Conservation (phyloP, 2,113 vertebrate genomes). For the Bos taurus region DNA sequence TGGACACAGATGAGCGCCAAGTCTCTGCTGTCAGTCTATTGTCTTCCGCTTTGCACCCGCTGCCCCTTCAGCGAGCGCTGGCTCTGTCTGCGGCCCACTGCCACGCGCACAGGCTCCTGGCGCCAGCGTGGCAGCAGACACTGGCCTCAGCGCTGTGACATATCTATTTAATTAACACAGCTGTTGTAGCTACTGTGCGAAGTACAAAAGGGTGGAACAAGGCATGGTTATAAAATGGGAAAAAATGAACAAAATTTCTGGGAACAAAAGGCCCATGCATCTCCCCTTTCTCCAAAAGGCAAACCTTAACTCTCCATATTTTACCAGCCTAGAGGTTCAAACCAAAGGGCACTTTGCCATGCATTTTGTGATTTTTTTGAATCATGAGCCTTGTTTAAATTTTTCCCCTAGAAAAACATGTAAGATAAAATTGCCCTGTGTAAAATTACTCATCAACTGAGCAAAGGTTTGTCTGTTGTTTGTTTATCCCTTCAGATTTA, state of each 20-base stretch:
- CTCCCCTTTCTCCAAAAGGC: background rate
- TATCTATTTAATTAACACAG: conserved; percentile 85
- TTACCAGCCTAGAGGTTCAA: background rate
- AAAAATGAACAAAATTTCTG: conserved; percentile 37
- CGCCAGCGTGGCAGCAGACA: conserved; percentile 71
- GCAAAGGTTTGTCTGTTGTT: background rate
- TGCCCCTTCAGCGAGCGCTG: background rate
- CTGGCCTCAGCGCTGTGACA: conserved; percentile 75
- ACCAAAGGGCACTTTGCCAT: background rate
- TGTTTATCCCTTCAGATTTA: background rate
- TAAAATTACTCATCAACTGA: background rate
- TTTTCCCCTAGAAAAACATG: background rate
- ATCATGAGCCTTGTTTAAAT: background rate
- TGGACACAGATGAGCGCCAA: conserved; percentile 47
- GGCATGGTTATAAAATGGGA: conserved; percentile 42
- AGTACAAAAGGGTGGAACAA: conserved; percentile 52
- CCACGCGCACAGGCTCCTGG: conserved; percentile 56
- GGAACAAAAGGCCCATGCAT: conserved; percentile 24
- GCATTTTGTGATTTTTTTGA: background rate
- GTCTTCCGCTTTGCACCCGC: background rate
- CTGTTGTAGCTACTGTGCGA: conserved; percentile 70
- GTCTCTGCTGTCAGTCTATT: conserved; percentile 4
- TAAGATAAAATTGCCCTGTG: background rate
- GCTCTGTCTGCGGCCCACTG: background rate
- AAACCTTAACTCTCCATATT: background rate